Evolutionary conservation across 2,113 vertebrate genomes (phyloP), one percentile per base, ranked within the genome.

Genomic region (Perca schrenkii): DNA sequence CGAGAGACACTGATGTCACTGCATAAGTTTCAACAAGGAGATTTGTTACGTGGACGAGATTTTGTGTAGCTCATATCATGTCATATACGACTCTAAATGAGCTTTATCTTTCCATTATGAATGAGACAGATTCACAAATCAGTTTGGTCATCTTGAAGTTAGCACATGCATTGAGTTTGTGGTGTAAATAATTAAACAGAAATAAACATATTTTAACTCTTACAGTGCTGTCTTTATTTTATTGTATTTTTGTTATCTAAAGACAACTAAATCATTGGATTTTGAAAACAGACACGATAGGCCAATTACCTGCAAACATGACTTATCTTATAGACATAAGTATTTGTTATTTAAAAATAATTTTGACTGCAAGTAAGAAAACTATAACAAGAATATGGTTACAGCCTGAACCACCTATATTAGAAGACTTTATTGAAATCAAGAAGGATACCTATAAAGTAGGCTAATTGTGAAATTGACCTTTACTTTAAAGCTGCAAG

Each of bases 1-100:
- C 54, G 50, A 8, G 86, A 89, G 69, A 95, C 95, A 1, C 86
- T 96, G 64, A 86, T 68, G 71, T 76, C 61, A 3, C 85, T 96
- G 80, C 87, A 83, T 77, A 91, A 58, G 58, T 57, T 60, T 40
- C 75, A 79, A 2, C 17, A 4, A 49, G 57, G 57, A 81, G 36
- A 82, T 21, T 12, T 71, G 25, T 93, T 52, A 82, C 10, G 16
- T 25, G 10, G 31, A 63, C 15, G 25, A 3, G 8, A 65, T 43
- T 66, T 28, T 43, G 31, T 71, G 21, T 57, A 40, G 46, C 31
- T 76, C n/a, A 2, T 43, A 17, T 67, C 50, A 36, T 57, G 13
- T 50, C 31, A 22, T 40, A 19, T 54, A 11, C 64, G 36, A 74
- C 63, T 49, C 22, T 66, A 67, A 43, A 54, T 46, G 47, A 66